Evolutionary conservation across 1,140 invertebrate genomes (phyloP).

Genomic region (Drosophila pallidifrons): DNA sequence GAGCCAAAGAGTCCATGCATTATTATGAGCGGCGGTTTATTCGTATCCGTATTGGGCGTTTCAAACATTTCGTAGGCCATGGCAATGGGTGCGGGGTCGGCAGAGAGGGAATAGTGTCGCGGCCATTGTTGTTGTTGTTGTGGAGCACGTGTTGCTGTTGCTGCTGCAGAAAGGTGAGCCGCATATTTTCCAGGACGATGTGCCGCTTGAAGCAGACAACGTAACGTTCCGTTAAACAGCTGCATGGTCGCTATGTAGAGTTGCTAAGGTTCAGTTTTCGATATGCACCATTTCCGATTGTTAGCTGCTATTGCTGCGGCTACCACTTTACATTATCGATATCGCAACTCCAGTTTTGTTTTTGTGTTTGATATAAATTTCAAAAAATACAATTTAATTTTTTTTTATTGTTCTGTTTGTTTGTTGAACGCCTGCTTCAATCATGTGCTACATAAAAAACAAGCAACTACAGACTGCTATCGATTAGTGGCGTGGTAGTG

Average conservation of each 20-base stretch:
- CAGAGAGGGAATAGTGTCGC: constrained; percentile 7
- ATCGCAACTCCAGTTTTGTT: too few species aligned
- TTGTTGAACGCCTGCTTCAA: too few species aligned
- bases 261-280: constrained; percentile 23
- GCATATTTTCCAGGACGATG: not conserved
- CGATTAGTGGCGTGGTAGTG: not conserved
- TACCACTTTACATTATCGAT: not conserved
- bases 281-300: constrained; percentile 3
- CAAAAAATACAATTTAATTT: not conserved
- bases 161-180: not conserved
- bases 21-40: constrained; percentile 89
- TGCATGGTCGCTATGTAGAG: constrained; percentile 36
- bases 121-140: too few species aligned
- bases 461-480: not conserved
- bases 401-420: too few species aligned
- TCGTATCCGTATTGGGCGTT: constrained; percentile 21
- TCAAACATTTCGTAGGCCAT: constrained; percentile 52
- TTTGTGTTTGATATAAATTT: too few species aligned
- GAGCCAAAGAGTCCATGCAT: constrained; percentile 95
- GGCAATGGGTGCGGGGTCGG: constrained; percentile 30
- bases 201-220: constrained; percentile 26
- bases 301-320: not conserved
- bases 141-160: not conserved
- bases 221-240: constrained; percentile 44
- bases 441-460: too few species aligned